A percentile compares a stretch with the other conserved stretches of the same genome.
Evolutionary conservation across 2,797 vertebrate species (phyloP).

Genomic region (Eulemur albifrons): DNA sequence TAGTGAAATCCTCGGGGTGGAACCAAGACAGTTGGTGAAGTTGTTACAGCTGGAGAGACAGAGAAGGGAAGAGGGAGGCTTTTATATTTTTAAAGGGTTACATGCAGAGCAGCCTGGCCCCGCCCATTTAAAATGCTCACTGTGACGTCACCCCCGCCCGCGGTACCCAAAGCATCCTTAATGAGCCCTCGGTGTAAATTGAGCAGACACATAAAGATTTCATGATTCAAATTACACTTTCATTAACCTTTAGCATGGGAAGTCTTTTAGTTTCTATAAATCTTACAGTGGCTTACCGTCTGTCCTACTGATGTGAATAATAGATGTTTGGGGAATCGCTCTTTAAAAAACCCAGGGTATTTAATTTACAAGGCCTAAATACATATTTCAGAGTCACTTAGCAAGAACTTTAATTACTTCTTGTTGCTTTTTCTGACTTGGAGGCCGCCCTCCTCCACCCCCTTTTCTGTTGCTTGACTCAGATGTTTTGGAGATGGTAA

Average conservation of each 20-base stretch:
- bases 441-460: neutral
- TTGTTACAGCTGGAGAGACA: constrained; percentile 81
- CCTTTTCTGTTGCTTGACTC: constrained; percentile 76
- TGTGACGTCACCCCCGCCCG: constrained; percentile 44
- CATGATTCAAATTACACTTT: constrained; percentile 83
- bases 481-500: constrained; percentile 79
- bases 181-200: constrained; percentile 69
- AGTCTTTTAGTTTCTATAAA: constrained; percentile 84
- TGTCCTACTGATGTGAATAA: constrained; percentile 82
- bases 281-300: constrained; percentile 80
- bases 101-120: constrained; percentile 64
- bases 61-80: constrained; percentile 50
- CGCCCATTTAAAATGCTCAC: constrained; percentile 73
- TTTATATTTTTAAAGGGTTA: constrained; percentile 79
- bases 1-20: constrained; percentile 86
- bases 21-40: constrained; percentile 85
- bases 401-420: constrained; percentile 77
- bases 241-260: constrained; percentile 81
- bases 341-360: constrained; percentile 79
- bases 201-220: constrained; percentile 79
- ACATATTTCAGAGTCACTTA: constrained; percentile 79
- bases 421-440: constrained; percentile 51
- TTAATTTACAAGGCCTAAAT: constrained; percentile 81
- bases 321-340: constrained; percentile 83
- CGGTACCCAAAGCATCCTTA: constrained; percentile 11